These are phyloP conservation scores for Parascotia fuliginaria DNA, from an alignment of 2,888 invertebrate species.

Conservation along the genomic window DNA sequence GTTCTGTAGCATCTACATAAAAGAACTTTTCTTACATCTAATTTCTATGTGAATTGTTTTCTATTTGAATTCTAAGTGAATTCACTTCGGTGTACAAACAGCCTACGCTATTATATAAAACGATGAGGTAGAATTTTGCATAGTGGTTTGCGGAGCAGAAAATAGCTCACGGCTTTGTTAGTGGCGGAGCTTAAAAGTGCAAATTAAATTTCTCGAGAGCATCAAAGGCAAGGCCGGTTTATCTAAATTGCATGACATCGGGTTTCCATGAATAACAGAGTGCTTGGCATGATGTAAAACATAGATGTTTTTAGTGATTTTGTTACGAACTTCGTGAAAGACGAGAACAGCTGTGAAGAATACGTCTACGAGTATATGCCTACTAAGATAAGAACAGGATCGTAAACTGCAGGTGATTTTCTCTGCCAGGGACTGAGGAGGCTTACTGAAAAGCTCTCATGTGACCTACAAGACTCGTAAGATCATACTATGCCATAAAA, in stretches of 20 bases:
- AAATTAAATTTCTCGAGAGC: conserved; percentile 70
- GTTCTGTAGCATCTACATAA: not conserved
- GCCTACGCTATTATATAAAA: conserved; percentile 17
- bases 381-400: conserved; percentile 5
- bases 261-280: conserved; percentile 68
- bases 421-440: conserved; percentile 12
- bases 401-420: conserved; percentile 17
- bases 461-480: conserved; percentile 8
- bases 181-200: conserved; percentile 59
- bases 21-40: conserved; percentile 1
- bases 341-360: too few species aligned
- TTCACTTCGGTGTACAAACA: conserved; percentile 20
- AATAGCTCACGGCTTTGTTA: conserved; percentile 49
- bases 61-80: too few species aligned
- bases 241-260: conserved; percentile 70
- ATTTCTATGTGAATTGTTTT: too few species aligned
- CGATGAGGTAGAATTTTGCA: conserved; percentile 34
- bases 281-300: conserved; percentile 27
- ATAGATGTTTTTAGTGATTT: not conserved
- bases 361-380: conserved; percentile 2
- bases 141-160: conserved; percentile 42
- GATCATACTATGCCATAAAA: conserved; percentile 7
- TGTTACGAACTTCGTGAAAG: not conserved
- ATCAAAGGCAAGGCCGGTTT: conserved; percentile 58
- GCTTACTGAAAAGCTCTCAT: conserved; percentile 5